Percentiles rank a stretch among this genome's conserved stretches.
Evolutionary conservation across 2,888 invertebrate genomes (phyloP).

Genomic region (Byasa hedistus): DNA sequence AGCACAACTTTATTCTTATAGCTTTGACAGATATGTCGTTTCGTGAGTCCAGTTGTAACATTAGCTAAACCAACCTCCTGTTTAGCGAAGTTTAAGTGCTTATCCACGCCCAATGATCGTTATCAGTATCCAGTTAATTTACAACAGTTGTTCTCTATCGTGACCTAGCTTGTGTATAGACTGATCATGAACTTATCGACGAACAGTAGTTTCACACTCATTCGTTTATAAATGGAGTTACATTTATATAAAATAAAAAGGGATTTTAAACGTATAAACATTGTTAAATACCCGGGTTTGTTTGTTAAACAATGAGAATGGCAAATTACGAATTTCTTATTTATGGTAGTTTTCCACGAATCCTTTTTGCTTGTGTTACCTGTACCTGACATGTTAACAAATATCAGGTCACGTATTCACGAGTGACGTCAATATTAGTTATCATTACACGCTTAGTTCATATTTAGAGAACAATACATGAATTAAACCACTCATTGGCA

Average conservation of each 20-base stretch:
- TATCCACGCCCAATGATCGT: too few species aligned
- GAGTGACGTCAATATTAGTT: constrained; percentile 25
- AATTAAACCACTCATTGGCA: constrained; percentile 22
- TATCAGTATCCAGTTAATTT: too few species aligned
- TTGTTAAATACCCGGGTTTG: neutral
- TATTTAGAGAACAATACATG: constrained; percentile 29
- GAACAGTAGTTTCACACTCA: neutral
- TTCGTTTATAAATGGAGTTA: neutral
- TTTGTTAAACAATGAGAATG: neutral
- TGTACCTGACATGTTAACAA: constrained; percentile 1
- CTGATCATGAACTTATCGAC: neutral
- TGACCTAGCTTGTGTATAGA: neutral
- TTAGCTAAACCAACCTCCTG: too few species aligned
- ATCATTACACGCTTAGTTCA: constrained; percentile 16
- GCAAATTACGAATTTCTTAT: neutral
- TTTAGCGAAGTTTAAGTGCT: too few species aligned
- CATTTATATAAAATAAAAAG: neutral
- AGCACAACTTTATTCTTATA: too few species aligned
- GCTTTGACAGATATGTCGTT: too few species aligned
- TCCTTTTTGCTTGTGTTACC: neutral
- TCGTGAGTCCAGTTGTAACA: too few species aligned
- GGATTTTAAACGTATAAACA: neutral
- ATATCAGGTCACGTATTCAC: constrained; percentile 15
- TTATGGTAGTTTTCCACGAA: neutral
- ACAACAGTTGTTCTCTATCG: too few species aligned